phyloP scores from a whole-genome alignment of 2,113 vertebrate species.

The Rhea americana region DNA sequence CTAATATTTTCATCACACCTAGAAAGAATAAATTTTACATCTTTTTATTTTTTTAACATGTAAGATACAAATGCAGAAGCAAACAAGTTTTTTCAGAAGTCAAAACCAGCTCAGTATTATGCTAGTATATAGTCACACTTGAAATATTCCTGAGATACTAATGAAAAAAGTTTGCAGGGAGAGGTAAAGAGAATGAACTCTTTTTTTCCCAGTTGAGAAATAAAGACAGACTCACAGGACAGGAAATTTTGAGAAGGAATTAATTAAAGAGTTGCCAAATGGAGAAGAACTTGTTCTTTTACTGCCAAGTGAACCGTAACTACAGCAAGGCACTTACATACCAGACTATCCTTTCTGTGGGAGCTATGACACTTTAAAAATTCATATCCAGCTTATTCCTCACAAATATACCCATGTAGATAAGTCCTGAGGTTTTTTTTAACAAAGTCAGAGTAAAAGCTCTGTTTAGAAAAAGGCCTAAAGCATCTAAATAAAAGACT shows the following conservation, averaged over 20 bases:
- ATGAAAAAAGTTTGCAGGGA: not conserved
- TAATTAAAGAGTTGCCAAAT: not conserved
- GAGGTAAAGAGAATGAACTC: not conserved
- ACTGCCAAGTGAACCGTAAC: slow-evolving; percentile 21
- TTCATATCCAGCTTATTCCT: slow-evolving; percentile 36
- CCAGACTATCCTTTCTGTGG: not conserved
- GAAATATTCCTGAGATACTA: not conserved
- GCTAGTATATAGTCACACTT: not conserved
- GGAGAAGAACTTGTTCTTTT: not conserved
- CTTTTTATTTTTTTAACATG: not conserved
- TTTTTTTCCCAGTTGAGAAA: not conserved
- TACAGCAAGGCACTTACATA: not conserved
- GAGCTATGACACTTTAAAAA: slow-evolving; percentile 49
- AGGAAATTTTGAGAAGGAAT: not conserved
- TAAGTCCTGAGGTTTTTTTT: slow-evolving; percentile 45
- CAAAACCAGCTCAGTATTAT: not conserved
- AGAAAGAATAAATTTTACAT: not conserved
- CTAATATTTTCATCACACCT: not conserved
- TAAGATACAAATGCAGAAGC: not conserved
- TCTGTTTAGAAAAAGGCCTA: slow-evolving; percentile 33
- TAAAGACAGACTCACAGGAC: not conserved
- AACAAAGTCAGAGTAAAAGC: slow-evolving; percentile 27
- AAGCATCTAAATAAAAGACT: slow-evolving; percentile 39
- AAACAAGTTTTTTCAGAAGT: not conserved
- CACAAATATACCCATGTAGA: not conserved